Evolutionary conservation across 2,797 vertebrate genomes (phyloP).

Genomic region (Notoglanidium macrostoma): DNA sequence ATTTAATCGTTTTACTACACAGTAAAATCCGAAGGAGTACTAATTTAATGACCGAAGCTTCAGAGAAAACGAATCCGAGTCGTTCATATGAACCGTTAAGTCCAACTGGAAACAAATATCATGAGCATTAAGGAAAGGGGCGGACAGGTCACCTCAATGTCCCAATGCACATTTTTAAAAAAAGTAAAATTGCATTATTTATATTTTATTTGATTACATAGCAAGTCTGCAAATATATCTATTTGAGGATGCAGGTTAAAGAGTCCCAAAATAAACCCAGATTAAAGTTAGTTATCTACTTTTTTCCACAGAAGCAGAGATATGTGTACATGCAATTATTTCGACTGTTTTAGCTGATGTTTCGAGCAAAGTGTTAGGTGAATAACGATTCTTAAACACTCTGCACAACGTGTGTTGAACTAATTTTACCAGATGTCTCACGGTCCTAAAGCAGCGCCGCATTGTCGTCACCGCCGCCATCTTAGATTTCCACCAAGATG

Average conservation of each 20-base stretch:
- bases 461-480: constrained; percentile 84
- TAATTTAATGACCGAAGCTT: not conserved
- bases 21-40: not conserved
- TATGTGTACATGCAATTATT: not conserved
- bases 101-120: not conserved
- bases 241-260: not conserved
- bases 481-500: constrained; percentile 59
- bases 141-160: not conserved
- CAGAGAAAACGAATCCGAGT: not conserved
- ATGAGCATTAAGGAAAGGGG: not conserved
- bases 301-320: not conserved
- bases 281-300: not conserved
- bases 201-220: not conserved
- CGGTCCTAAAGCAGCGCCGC: constrained; percentile 62
- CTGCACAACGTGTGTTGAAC: too few species aligned
- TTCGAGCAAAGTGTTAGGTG: not conserved
- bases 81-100: not conserved
- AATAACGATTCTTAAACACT: not conserved
- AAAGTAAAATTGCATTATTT: not conserved
- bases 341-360: not conserved
- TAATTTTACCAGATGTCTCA: constrained; percentile 80
- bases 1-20: not conserved
- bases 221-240: not conserved
- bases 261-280: not conserved
- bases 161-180: not conserved